Percentiles rank a stretch among this genome's conserved stretches.
Conservation (phyloP, 2,888 invertebrate species). For the Chrysolina americana region DNA sequence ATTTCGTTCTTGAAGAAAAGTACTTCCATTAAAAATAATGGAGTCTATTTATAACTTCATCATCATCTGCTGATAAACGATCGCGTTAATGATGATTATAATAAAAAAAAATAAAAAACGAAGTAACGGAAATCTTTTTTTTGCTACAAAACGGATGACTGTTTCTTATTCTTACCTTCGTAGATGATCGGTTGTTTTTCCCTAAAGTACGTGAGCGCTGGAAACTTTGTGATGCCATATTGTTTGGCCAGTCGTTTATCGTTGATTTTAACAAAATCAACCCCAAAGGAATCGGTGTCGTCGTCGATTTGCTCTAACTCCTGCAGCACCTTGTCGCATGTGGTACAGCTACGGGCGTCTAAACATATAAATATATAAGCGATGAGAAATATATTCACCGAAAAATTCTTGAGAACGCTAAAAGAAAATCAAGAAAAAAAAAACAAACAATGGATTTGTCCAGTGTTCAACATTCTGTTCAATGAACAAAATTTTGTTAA, state of each 20-base stretch:
- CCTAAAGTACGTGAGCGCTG: slow-evolving; percentile 96
- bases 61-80: no score
- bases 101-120: no score
- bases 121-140: no score
- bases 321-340: slow-evolving; percentile 91
- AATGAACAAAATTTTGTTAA: no score
- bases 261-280: slow-evolving; percentile 96
- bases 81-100: no score
- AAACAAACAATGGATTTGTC: no score
- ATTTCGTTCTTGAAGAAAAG: slow-evolving; percentile 23
- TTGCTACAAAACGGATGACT: no score
- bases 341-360: slow-evolving; percentile 94
- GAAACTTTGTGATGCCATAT: slow-evolving; percentile 96
- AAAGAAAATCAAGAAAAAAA: background rate
- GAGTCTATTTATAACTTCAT: no score
- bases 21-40: background rate
- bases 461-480: no score
- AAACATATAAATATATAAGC: slow-evolving; percentile 63
- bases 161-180: slow-evolving; percentile 85
- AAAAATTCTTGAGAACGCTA: background rate
- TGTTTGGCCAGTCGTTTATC: slow-evolving; percentile 96
- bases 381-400: background rate
- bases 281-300: slow-evolving; percentile 94
- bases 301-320: slow-evolving; percentile 96
- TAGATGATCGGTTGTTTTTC: slow-evolving; percentile 97